Base-by-base conservation (phyloP, 1,140 invertebrate species). In the Eciton burchellii region DNA sequence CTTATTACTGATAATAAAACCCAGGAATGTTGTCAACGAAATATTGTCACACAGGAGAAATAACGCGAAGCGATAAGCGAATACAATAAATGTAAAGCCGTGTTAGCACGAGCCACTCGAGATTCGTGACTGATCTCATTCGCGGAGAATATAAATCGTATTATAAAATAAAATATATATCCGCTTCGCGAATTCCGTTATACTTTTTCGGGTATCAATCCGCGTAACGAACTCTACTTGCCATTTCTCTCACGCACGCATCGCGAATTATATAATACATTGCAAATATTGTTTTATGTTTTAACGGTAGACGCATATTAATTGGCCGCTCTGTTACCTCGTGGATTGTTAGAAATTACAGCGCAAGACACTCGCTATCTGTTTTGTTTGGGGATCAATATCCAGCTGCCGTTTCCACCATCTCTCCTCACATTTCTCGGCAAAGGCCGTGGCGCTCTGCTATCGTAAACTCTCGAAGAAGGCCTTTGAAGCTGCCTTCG, bases 381-480 rank as follows among this genome's bases (percentile, higher is more conserved):
- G 49, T 79, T 70, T 79, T 79, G 74, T 79, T 79, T 79, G n/a
- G 41, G 1, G 63, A 70, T 79, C 74, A 63, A 70, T 79, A 79
- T 70, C 5, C 21, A 77, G 49, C 63, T 70, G 74, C 74, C 52
- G 52, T 70, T 79, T 57, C 52, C 49, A 70, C 14, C 26, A 14
- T 1, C 45, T n/a, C 1, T 19, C 35, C 35, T 70, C 49, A 41
- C 41, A 70, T 68, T 79, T 70, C 74, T 70, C 49, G 21, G 49
- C 74, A 79, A 79, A 68, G 74, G 9, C 49, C 52, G 21, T 62
- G 43, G 57, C 29, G 63, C 70, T 35, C 35, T 79, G 21, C 74
- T 56, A 70, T 68, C 63, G 21, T 45, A 57, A 79, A 79, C 49
- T 79, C 63, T 70, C 21, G 74, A 57, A 45, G 35, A 77, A 68